Evolutionary conservation across 2,113 vertebrate genomes (phyloP).

Genomic region (Scytalopus superciliaris): DNA sequence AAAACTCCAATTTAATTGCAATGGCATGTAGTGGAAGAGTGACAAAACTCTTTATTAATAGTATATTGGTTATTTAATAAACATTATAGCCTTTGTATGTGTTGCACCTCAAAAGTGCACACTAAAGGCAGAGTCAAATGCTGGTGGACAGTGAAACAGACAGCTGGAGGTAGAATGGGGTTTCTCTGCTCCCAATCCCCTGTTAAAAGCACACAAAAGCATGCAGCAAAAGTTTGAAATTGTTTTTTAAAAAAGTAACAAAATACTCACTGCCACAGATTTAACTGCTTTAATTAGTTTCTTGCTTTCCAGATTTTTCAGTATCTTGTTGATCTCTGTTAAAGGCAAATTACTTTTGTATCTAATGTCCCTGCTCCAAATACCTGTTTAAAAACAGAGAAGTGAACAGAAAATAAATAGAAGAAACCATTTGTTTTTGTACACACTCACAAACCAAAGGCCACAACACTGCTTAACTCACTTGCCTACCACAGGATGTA

Average conservation of each 20-base stretch:
- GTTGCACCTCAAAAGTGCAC: background rate
- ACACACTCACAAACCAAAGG: background rate
- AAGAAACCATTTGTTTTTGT: background rate
- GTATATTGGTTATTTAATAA: background rate
- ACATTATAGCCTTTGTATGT: background rate
- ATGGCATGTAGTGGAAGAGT: background rate
- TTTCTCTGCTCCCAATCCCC: background rate
- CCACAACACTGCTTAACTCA: background rate
- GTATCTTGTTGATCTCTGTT: constrained; percentile 98
- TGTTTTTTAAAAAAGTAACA: background rate
- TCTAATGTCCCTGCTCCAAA: constrained; percentile 97
- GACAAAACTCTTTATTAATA: background rate
- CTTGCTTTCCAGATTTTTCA: constrained; percentile 99
- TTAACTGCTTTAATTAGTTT: constrained; percentile 99
- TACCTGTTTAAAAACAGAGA: constrained; percentile 76
- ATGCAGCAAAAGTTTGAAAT: background rate
- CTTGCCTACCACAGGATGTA: background rate
- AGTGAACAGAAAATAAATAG: background rate
- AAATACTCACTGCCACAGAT: constrained; percentile 93
- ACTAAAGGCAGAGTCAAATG: background rate
- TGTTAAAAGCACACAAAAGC: background rate
- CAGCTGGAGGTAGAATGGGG: background rate
- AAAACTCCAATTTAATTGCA: background rate
- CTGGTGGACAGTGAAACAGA: background rate
- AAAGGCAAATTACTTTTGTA: constrained; percentile 98